Conservation (phyloP, 2,888 invertebrate species). For the Unio delphinus region DNA sequence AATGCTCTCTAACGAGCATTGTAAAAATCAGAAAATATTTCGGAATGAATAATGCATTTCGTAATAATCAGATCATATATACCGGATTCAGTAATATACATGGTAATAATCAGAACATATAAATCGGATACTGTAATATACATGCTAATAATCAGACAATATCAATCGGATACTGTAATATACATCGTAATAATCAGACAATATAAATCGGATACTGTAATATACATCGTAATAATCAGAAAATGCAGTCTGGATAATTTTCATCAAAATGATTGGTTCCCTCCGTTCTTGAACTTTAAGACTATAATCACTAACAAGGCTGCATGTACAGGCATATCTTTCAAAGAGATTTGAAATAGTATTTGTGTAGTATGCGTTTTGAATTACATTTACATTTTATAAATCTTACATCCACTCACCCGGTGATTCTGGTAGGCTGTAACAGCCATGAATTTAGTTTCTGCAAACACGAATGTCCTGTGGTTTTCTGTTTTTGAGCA, state of each 20-base stretch:
- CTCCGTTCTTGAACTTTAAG: not conserved
- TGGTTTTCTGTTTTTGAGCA: slow-evolving; percentile 82
- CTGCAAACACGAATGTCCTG: slow-evolving; percentile 93
- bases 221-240: not conserved
- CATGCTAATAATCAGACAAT: not conserved
- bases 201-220: not conserved
- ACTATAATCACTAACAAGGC: not conserved
- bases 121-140: not conserved
- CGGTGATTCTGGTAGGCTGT: slow-evolving; percentile 98
- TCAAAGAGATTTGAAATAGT: not conserved
- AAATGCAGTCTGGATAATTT: not conserved
- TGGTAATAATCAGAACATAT: not conserved
- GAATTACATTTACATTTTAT: not conserved
- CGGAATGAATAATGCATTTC: too few relatives aligned
- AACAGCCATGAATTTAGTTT: slow-evolving; percentile 96
- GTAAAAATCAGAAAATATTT: too few relatives aligned
- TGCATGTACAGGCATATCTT: too few relatives aligned
- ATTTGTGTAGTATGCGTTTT: too few relatives aligned
- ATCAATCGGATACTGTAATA: not conserved
- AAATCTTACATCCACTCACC: slow-evolving; percentile 75
- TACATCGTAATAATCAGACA: not conserved
- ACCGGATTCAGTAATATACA: too few relatives aligned
- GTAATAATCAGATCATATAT: too few relatives aligned
- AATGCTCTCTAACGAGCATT: not conserved
- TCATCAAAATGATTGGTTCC: not conserved